Evolutionary conservation across 1,140 invertebrate genomes (phyloP).

Genomic region (Goniozus legneri): DNA sequence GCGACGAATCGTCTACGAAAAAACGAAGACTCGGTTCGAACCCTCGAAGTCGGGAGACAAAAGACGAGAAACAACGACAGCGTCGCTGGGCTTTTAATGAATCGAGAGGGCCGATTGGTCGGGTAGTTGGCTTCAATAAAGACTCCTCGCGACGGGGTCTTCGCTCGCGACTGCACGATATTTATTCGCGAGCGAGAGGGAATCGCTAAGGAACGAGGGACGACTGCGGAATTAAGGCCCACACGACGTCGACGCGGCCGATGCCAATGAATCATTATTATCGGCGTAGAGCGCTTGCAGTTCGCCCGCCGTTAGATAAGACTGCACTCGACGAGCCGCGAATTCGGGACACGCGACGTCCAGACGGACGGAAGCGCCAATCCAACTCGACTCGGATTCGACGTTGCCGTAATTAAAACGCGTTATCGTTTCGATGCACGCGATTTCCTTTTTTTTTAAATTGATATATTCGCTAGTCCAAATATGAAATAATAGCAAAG

Average conservation of each 20-base stretch:
- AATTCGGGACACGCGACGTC: conserved; percentile 10
- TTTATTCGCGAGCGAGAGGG: no score
- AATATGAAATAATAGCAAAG: no score
- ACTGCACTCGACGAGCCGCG: background rate
- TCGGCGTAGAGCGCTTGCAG: conserved; percentile 20
- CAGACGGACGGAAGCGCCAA: no score
- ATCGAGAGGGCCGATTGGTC: conserved; percentile 41
- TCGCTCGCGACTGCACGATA: conserved; percentile 21
- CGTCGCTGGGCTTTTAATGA: conserved; percentile 47
- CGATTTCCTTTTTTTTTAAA: no score
- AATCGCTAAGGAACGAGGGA: no score
- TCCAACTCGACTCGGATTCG: no score
- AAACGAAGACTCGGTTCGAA: no score
- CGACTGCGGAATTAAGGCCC: background rate
- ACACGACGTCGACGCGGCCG: background rate
- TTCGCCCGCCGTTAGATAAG: conserved; percentile 1
- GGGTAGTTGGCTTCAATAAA: conserved; percentile 51
- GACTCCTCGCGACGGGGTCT: conserved; percentile 38
- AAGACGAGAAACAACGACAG: conserved; percentile 49
- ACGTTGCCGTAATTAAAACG: no score
- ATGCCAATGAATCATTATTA: conserved; percentile 23
- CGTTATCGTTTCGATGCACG: no score
- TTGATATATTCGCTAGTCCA: no score
- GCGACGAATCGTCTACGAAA: conserved; percentile 14
- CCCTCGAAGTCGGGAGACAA: no score